Evolutionary conservation across 1,140 invertebrate genomes (phyloP), one percentile per base, ranked within the genome.

Genomic region (Hyphantria cunea): DNA sequence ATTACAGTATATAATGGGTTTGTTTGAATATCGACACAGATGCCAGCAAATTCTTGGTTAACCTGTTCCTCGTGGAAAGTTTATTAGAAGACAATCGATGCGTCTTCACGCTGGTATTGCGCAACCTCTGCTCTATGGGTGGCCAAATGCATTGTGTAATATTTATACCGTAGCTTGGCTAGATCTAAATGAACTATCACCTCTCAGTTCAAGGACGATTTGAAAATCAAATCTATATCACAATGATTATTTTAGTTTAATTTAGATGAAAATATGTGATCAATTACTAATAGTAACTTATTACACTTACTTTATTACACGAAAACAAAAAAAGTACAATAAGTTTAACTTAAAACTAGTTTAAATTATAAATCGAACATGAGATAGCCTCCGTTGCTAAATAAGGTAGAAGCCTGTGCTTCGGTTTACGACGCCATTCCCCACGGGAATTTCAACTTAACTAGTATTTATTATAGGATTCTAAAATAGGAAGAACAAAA

Each of bases 61-160:
- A 59, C 55, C 55, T 59, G 55, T 59, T 59, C 17, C 32, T 12
- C 12, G 47, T 59, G 37, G 55, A 59, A 59, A 59, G 55, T 59
- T 59, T 34, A 50, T 59, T 12, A 34, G 33, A 32, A 49, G 11
- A 50, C 47, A 41, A 49, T 49, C 11, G 34, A n/a, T 59, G 33
- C 55, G 49, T 41, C 45, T 49, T 15, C 17, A 31, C 10, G 32
- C 44, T 25, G 14, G 32, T 34, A 48, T 50, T 49, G 47, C 15
- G 33, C 37, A 41, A 39, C n/a, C 15, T 0, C 7, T 11, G 34
- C 45, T 12, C 12, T 14, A 8, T 39, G 41, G 32, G 31, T 5
- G 15, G 25, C 31, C 44, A 59, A 48, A 31, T 31, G 45, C 39
- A 41, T 59, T 59, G 33, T 39, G 37, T 48, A 59, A 59, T 31